Evolutionary conservation across 2,888 invertebrate species (phyloP).

Genomic region (Disparrhopalites patrizii): DNA sequence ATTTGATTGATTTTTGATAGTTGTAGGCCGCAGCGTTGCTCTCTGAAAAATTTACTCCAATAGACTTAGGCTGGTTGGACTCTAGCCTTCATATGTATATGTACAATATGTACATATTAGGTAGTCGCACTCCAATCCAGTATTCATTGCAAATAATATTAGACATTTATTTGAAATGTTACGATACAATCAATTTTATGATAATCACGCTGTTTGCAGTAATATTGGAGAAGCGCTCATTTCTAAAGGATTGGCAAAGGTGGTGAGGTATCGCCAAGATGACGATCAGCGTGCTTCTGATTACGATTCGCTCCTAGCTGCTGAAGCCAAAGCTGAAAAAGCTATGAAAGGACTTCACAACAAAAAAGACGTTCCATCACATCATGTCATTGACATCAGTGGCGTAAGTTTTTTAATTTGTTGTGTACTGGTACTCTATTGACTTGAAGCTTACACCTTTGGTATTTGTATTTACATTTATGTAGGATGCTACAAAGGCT

Average conservation of each 20-base stretch:
- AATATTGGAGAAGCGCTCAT: conserved; percentile 94
- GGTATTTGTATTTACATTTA: neutral
- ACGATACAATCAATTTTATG: too few relatives aligned
- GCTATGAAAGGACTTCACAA: conserved; percentile 75
- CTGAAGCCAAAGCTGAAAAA: conserved; percentile 89
- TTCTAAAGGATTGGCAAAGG: conserved; percentile 84
- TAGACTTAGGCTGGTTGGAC: too few relatives aligned
- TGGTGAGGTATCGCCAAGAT: conserved; percentile 88
- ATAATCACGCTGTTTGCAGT: conserved; percentile 54
- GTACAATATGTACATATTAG: too few relatives aligned
- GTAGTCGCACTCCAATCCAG: too few relatives aligned
- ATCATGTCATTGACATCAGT: conserved; percentile 83
- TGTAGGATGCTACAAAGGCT: conserved; percentile 72
- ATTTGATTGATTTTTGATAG: too few relatives aligned
- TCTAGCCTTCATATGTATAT: too few relatives aligned
- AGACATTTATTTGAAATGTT: neutral
- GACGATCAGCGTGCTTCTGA: conserved; percentile 92
- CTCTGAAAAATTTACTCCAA: too few relatives aligned
- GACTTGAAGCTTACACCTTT: too few relatives aligned
- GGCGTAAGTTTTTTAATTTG: conserved; percentile 52
- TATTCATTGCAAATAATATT: neutral
- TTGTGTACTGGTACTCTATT: neutral
- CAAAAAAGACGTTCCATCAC: conserved; percentile 70
- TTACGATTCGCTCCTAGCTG: conserved; percentile 87
- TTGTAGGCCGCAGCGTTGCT: too few relatives aligned